Base-by-base conservation (phyloP, 2,113 vertebrate species). In the Syrrhaptes paradoxus region DNA sequence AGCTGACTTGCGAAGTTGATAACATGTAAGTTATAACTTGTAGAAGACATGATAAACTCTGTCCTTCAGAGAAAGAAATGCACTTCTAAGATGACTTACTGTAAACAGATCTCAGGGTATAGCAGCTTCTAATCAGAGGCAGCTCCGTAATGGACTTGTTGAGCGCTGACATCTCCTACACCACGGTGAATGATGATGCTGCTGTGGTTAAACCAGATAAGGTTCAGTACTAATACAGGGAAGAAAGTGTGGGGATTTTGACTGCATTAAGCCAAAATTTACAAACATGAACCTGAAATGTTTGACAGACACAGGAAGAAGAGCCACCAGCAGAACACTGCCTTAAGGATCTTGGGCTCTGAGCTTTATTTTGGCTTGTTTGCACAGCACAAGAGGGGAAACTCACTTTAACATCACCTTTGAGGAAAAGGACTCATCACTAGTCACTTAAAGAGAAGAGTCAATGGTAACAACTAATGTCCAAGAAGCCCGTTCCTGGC, bases 21-120 rank as follows among this genome's bases (percentile, higher is more conserved):
- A 97, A 92, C 76, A 6, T 5, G 34, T 86, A 97, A 96, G 91
- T 96, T 96, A 87, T 86, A 95, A 96, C 92, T 89, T 94, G 95
- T 43, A 83, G 24, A 75, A 91, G 91, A 91, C 83, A 82, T 38
- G 89, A 96, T 88, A 95, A 97, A 96, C 97, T 86, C 94, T 96
- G 90, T 90, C 93, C 93, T 96, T 95, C 90, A 82, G 45, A 87
- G 77, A 88, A n/a, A 71, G 78, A 91, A 97, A 89, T 66, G 89
- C 73, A 93, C 93, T 95, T 96, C 86, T 65, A 94, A 80, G 85
- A 80, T 28, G 49, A 85, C 72, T 93, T 65, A 74, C 91, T 95
- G 90, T 94, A 97, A 96, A 96, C 94, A 96, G 78, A 88, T 83
- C 85, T 90, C 85, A 36, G 88, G 67, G 76, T 36, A n/a, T 32